Conservation (phyloP, 1,140 invertebrate genomes). For the Achatina immaculata region DNA sequence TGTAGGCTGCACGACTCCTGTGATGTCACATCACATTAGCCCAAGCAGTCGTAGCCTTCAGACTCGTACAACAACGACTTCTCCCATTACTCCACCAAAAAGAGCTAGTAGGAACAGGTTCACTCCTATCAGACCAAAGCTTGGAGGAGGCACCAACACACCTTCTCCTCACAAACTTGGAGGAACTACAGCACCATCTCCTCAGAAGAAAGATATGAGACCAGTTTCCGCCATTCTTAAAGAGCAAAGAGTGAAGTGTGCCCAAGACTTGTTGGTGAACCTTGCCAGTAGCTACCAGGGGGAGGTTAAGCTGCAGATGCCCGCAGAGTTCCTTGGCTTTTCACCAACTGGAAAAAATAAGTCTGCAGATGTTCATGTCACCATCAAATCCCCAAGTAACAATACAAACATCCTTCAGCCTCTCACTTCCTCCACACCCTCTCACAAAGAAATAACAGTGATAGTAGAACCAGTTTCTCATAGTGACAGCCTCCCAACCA, state of each 20-base stretch:
- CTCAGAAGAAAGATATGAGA: conserved; percentile 42
- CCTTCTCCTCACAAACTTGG: conserved; percentile 43
- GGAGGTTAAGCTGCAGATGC: conserved; percentile 18
- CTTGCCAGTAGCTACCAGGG: conserved; percentile 35
- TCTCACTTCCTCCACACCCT: background rate
- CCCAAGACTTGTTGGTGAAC: conserved; percentile 34
- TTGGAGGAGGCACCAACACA: conserved; percentile 42
- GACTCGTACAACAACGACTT: background rate
- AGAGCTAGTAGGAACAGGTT: conserved; percentile 47
- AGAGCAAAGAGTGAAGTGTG: conserved; percentile 49
- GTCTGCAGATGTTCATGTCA: conserved; percentile 22
- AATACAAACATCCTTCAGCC: background rate
- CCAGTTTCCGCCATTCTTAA: conserved; percentile 51
- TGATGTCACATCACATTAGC: background rate
- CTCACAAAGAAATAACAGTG: background rate
- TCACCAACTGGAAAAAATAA: conserved; percentile 15
- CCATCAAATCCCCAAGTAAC: conserved; percentile 12
- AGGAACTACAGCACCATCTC: conserved; percentile 41
- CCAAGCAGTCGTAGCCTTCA: background rate
- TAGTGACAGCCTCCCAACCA: background rate
- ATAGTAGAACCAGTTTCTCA: conserved; percentile 18
- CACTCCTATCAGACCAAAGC: conserved; percentile 53
- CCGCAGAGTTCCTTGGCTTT: conserved; percentile 32
- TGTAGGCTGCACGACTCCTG: background rate
- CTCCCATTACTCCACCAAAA: conserved; percentile 39